These are phyloP conservation scores for Zaprionus tsacasi DNA, from an alignment of 1,140 invertebrate genomes.

Conservation along the genomic window DNA sequence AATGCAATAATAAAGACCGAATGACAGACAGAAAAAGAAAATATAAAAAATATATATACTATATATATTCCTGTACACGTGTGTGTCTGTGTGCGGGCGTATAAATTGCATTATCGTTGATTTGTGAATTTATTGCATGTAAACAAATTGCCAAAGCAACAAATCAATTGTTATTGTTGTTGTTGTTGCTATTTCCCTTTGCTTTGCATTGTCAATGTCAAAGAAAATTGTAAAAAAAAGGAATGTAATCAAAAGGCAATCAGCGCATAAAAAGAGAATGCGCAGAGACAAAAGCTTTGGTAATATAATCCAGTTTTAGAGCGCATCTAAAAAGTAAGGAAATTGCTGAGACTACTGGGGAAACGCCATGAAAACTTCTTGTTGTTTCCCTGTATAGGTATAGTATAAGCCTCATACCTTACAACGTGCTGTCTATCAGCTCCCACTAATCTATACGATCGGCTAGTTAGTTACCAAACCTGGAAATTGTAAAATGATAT, in stretches of 20 bases:
- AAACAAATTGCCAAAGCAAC: constrained; percentile 70
- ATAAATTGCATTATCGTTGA: constrained; percentile 80
- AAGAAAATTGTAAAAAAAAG: constrained; percentile 39
- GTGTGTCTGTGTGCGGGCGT: constrained; percentile 34
- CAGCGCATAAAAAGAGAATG: constrained; percentile 43
- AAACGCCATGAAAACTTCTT: no score
- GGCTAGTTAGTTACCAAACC: not conserved
- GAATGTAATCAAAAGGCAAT: constrained; percentile 64
- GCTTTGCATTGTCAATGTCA: constrained; percentile 4
- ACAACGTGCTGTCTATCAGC: not conserved
- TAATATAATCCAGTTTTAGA: constrained; percentile 59
- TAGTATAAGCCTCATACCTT: no score
- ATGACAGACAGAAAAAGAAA: constrained; percentile 22
- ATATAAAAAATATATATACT: not conserved
- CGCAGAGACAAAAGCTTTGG: constrained; percentile 38
- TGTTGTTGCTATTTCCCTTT: no score
- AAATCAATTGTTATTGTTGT: constrained; percentile 65
- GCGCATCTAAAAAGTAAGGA: constrained; percentile 17
- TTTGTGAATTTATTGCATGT: constrained; percentile 76
- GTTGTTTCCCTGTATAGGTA: no score
- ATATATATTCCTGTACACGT: constrained; percentile 4
- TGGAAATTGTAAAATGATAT: constrained; percentile 19
- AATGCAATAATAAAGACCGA: constrained; percentile 60
- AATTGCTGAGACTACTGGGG: not conserved
- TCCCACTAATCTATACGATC: not conserved